Conservation (phyloP, 2,888 invertebrate species). For the Trichogramma dendrolimi region DNA sequence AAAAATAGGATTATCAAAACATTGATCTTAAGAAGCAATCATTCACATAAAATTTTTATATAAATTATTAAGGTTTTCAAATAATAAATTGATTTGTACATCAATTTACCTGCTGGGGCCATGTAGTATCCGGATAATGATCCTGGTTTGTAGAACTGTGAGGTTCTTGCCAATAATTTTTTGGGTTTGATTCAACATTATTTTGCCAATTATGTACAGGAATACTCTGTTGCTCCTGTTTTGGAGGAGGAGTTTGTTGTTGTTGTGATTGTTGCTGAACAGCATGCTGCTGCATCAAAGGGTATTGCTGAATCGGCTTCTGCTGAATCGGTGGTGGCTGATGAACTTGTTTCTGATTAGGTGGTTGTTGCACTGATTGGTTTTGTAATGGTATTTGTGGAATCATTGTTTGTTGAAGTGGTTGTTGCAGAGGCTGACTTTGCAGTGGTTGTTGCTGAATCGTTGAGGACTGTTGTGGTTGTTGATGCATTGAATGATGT, state of each 20-base stretch:
- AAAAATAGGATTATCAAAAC: neutral
- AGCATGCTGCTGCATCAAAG: neutral
- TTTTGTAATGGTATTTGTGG: neutral
- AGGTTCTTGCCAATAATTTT: slow-evolving; percentile 40
- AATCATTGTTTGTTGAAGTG: neutral
- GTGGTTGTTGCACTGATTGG: neutral
- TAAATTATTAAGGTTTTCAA: neutral
- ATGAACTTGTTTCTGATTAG: neutral
- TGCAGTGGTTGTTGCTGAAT: slow-evolving; percentile 1
- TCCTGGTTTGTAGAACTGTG: slow-evolving; percentile 30
- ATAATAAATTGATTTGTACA: slow-evolving; percentile 25
- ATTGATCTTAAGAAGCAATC: neutral
- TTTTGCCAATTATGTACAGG: slow-evolving; percentile 38
- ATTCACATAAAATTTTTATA: neutral
- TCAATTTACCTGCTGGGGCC: slow-evolving; percentile 26
- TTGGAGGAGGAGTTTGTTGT: slow-evolving; percentile 16
- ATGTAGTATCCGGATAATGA: slow-evolving; percentile 34
- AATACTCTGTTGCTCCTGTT: slow-evolving; percentile 33
- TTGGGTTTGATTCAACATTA: slow-evolving; percentile 32
- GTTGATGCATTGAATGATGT: too few species aligned
- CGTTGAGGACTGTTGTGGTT: too few species aligned
- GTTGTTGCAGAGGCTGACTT: neutral
- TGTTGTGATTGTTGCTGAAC: neutral
- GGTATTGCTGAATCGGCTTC: neutral
- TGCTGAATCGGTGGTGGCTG: neutral